Percentiles rank a stretch among this genome's conserved stretches.
Conservation (phyloP, 2,888 invertebrate genomes). For the Ceratothoa steindachneri region DNA sequence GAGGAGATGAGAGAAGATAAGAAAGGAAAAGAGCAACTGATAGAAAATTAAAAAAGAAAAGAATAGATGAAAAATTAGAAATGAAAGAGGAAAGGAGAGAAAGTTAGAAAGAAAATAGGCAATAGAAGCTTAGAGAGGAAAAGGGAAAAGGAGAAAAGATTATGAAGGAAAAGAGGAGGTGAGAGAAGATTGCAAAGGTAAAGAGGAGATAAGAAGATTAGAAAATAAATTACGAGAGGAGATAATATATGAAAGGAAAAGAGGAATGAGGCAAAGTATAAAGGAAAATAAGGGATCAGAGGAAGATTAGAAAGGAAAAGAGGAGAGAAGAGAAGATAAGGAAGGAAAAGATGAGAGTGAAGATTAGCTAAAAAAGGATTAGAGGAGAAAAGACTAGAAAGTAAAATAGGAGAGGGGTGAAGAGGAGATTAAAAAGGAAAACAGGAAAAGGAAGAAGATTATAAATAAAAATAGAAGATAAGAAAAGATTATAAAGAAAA, state of each 20-base stretch:
- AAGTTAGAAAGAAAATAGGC: too few relatives aligned
- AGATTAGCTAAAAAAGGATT: neutral
- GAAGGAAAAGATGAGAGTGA: neutral
- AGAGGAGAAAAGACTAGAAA: neutral
- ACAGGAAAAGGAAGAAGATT: neutral
- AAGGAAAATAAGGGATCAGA: neutral
- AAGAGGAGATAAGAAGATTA: too few relatives aligned
- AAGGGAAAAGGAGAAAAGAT: too few relatives aligned
- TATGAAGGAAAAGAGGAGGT: too few relatives aligned
- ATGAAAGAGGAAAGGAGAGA: too few relatives aligned
- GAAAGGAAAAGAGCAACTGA: too few relatives aligned
- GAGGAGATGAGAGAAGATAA: too few relatives aligned
- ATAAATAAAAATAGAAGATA: neutral
- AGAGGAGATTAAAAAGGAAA: neutral
- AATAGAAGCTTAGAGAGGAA: too few relatives aligned
- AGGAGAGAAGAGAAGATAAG: neutral
- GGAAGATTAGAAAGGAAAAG: neutral
- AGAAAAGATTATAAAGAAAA: neutral
- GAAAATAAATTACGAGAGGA: neutral
- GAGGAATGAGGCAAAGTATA: neutral
- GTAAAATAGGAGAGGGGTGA: neutral
- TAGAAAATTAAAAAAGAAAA: too few relatives aligned
- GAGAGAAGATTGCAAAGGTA: too few relatives aligned
- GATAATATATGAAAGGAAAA: neutral
- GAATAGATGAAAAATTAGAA: too few relatives aligned